Percentiles rank a stretch among this genome's conserved stretches.
Conservation (phyloP, 2,888 invertebrate genomes). For the Halictus ligatus region DNA sequence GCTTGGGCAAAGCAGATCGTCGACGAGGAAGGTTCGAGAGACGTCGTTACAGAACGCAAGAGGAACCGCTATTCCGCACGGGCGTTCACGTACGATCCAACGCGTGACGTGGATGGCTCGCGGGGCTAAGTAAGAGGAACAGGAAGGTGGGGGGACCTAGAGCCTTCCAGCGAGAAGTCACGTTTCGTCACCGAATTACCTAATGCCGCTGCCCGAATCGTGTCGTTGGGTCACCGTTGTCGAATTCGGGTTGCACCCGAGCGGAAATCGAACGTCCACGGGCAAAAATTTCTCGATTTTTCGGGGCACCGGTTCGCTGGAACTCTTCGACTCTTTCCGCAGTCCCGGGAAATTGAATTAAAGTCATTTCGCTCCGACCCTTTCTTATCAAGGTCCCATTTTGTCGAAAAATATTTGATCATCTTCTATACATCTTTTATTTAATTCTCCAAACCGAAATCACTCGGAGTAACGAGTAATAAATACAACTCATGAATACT, state of each 20-base stretch:
- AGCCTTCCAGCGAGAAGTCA: conserved; percentile 50
- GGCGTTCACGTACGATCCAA: conserved; percentile 60
- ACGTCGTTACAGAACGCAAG: conserved; percentile 61
- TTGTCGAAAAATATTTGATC: no score
- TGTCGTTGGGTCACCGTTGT: conserved; percentile 64
- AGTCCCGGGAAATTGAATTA: no score
- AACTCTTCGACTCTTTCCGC: no score
- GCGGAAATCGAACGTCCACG: background rate
- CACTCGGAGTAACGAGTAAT: no score
- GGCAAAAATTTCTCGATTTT: background rate
- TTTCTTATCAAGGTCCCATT: no score
- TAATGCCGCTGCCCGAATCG: conserved; percentile 57
- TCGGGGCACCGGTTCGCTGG: background rate
- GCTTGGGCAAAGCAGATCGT: background rate
- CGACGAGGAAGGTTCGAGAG: conserved; percentile 49
- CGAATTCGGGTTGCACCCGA: background rate
- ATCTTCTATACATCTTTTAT: no score
- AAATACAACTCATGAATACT: no score
- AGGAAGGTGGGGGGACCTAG: conserved; percentile 26
- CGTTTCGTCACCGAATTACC: conserved; percentile 67
- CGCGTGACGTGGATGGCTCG: conserved; percentile 57
- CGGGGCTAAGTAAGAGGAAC: conserved; percentile 32
- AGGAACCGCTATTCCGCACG: conserved; percentile 74
- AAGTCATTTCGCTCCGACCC: no score
- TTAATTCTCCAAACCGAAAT: no score